Evolutionary conservation across 2,113 vertebrate genomes (phyloP).

Genomic region (Orthochromis malagaraziensis): DNA sequence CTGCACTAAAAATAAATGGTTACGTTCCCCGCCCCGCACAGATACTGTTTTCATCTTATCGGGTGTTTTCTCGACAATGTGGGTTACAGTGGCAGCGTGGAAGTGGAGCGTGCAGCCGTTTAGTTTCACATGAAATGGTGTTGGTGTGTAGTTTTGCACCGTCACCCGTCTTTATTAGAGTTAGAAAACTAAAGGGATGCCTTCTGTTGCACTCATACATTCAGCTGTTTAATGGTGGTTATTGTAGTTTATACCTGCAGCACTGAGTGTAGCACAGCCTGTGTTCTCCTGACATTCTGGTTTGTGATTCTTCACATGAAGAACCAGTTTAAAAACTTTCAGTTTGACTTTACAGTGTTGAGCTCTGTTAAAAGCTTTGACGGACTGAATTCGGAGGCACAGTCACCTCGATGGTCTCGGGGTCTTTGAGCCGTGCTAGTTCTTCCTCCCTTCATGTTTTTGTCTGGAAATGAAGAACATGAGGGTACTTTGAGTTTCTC

Average conservation of each 20-base stretch:
- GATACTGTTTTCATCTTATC: neutral
- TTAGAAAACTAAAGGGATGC: neutral
- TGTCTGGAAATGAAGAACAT: neutral
- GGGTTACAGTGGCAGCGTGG: neutral
- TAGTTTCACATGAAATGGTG: neutral
- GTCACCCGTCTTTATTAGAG: neutral
- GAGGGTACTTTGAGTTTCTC: neutral
- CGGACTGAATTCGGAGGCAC: neutral
- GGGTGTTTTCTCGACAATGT: neutral
- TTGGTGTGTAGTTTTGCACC: neutral
- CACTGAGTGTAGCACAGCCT: too few species aligned
- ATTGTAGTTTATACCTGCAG: neutral
- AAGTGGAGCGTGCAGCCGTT: neutral
- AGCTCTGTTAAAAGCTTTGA: neutral
- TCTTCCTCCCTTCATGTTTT: neutral
- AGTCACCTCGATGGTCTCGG: neutral
- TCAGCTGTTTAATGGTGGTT: neutral
- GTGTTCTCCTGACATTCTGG: neutral
- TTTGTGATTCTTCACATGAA: neutral
- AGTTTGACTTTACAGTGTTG: neutral
- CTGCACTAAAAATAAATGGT: neutral
- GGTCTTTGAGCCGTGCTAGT: neutral
- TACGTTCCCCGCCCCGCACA: neutral
- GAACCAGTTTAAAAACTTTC: neutral
- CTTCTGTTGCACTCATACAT: neutral